Evolutionary conservation across 2,888 invertebrate genomes (phyloP), one percentile per base, ranked within the genome.

Genomic region (Drosophila atripex): DNA sequence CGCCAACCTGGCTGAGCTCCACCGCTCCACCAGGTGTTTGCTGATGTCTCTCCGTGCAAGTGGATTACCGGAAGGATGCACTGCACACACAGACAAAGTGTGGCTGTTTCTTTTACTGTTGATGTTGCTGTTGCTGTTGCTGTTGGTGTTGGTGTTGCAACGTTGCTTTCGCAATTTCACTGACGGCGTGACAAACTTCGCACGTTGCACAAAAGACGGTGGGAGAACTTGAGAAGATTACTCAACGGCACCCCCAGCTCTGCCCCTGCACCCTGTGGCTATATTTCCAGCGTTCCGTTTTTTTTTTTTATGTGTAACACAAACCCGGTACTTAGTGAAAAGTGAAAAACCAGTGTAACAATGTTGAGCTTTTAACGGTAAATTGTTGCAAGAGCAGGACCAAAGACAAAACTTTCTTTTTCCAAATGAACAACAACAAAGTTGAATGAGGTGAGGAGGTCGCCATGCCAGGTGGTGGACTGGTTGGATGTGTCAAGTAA

Each of bases 311-410:
- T 78, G 77, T 75, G 85, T 77, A 73, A 84, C 75, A 80, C 82
- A 75, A 84, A 71, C 73, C 82, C 63, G 73, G 78, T 85, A 82
- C 82, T 84, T 82, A 84, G 82, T 80, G 82, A 77, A 85, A 82
- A 82, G 82, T 80, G 85, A 84, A 78, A 85, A 82, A 84, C 82
- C 82, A 80, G 82, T 80, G 82, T 82, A 66, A 82, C 82, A 82
- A 78, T 82, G 82, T 84, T 82, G 77, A 77, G 82, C 82, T 82
- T 75, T 82, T 82, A 78, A 74, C 78, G 77, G 72, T 85, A 82
- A 82, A 85, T 85, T 82, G 82, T 80, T 85, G 85, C 73, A 14
- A 56, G 59, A 71, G 50, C 45, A 38, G 46, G 57, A 68, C 70
- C 66, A 74, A 73, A 85, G 79, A 85, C 82, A 84, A 78, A 80